Evolutionary conservation across 1,140 invertebrate species (phyloP), one percentile per base, ranked within the genome.

Genomic region (Pseudoatta argentina): DNA sequence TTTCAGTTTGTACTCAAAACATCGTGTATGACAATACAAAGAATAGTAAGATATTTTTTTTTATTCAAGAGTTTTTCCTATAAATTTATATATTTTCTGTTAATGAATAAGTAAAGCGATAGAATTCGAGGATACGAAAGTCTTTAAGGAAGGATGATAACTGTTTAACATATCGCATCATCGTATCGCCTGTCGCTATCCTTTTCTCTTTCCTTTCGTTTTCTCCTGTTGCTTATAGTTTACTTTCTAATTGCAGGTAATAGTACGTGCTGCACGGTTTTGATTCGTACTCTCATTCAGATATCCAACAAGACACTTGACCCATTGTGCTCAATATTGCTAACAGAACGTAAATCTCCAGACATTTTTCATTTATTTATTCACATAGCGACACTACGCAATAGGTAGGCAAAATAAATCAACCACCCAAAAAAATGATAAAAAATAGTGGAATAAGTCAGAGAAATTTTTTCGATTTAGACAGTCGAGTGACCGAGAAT

Each of bases 211-310:
- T 61, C 39, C 39, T 61, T 27, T 48, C 69, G 44, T 61, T 73
- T 75, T 73, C 71, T 24, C 69, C 27, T 16, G 16, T 30, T 24
- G 18, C 48, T 69, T 57, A 51, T 12, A 75, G 39, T 83, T 83
- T 21, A 75, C 69, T 83, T 83, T 75, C 79, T 83, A 75, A 83
- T 83, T 83, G 69, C 55, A 14, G 30, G 44, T 73, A 83, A 75
- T 83, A 63, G 18, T 34, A 55, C 57, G 27, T 4, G 57, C 3
- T 34, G n/a, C 48, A 51, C 27, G 30, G 79, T 73, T 61, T 27
- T 83, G 48, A 39, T 51, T 34, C 24, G 53, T 72, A 48, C 21
- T 48, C 30, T 21, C 39, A 73, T 83, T 83, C 67, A 61, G 27
- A 12, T 55, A 39, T 48, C 24, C 53, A 27, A 16, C 78, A 44